Evolutionary conservation across 2,113 vertebrate genomes (phyloP), one percentile per base, ranked within the genome.

Genomic region (Vimba vimba): DNA sequence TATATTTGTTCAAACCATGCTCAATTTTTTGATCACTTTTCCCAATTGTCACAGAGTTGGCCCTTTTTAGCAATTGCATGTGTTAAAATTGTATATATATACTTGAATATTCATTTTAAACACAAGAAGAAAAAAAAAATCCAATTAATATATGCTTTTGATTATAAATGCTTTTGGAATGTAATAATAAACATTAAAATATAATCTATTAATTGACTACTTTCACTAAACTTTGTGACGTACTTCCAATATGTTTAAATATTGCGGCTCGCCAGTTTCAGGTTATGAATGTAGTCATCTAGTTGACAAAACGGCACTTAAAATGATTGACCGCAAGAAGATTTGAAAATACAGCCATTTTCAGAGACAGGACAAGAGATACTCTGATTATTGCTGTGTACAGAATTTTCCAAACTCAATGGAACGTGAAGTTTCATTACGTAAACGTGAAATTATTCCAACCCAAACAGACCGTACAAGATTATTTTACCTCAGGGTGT

Each of bases 1-100:
- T 95, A 12, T 73, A 10, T 59, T 36, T 79, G 30, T 23, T 60
- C 33, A 90, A 47, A 30, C 6, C 13, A 30, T 75, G 39, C 6
- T 74, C 0, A n/a, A 8, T 74, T 75, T 50, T 50, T 21, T 36
- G 5, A 30, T 66, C 1, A 66, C 15, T 64, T 66, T 5, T 30
- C 5, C 2, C 15, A 2, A 4, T 66, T 66, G 13, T 50, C 47
- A 66, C 17, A 66, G 66, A 13, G 17, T 69, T 21, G 33, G 33
- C 17, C 33, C 66, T 62, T 62, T 69, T 69, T 69, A 57, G 6
- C 6, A 57, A 57, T 57, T 21, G 19, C 2, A 7, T 57, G 52
- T 21, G 55, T 57, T 21, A 8, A 8, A 21, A 21, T 21, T 57
- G 6, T 57, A 2, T 50, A 50, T 47, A 12, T 15, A 50, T 21